Evolutionary conservation across 2,888 invertebrate species (phyloP).

Genomic region (Doris montereyensis): DNA sequence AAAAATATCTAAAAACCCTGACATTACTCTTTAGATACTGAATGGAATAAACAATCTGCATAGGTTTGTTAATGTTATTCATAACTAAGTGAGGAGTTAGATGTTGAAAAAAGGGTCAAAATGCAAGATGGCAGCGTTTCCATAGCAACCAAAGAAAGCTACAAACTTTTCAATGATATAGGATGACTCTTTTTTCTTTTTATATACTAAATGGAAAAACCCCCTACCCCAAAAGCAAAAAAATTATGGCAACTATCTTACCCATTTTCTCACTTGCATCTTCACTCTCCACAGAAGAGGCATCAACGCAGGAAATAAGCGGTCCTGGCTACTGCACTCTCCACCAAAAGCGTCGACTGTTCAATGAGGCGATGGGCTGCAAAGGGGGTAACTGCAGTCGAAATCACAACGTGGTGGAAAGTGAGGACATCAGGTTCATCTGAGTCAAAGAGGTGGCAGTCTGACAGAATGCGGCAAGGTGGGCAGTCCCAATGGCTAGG

Average conservation of each 20-base stretch:
- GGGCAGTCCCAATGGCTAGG: too few relatives aligned
- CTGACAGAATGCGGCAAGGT: slow-evolving; percentile 45
- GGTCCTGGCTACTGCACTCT: slow-evolving; percentile 67
- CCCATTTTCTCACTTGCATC: background rate
- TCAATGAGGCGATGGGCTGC: slow-evolving; percentile 31
- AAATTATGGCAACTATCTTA: background rate
- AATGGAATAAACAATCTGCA: too few relatives aligned
- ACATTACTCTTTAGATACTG: too few relatives aligned
- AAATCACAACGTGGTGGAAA: slow-evolving; percentile 47
- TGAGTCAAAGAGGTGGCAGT: slow-evolving; percentile 53
- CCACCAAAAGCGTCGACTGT: slow-evolving; percentile 25
- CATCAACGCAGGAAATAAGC: slow-evolving; percentile 61
- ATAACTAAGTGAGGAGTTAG: too few relatives aligned
- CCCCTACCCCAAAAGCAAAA: background rate
- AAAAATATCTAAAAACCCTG: too few relatives aligned
- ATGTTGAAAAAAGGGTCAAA: too few relatives aligned
- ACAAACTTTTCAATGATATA: too few relatives aligned
- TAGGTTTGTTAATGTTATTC: too few relatives aligned
- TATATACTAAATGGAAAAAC: too few relatives aligned
- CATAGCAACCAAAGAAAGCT: too few relatives aligned
- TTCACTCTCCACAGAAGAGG: slow-evolving; percentile 54
- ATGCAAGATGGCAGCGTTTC: too few relatives aligned
- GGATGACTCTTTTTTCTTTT: too few relatives aligned
- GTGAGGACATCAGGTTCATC: slow-evolving; percentile 58
- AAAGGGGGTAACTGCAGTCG: slow-evolving; percentile 37